Base-by-base conservation (phyloP, 2,888 invertebrate species). In the Mimumesa dahlbomi region DNA sequence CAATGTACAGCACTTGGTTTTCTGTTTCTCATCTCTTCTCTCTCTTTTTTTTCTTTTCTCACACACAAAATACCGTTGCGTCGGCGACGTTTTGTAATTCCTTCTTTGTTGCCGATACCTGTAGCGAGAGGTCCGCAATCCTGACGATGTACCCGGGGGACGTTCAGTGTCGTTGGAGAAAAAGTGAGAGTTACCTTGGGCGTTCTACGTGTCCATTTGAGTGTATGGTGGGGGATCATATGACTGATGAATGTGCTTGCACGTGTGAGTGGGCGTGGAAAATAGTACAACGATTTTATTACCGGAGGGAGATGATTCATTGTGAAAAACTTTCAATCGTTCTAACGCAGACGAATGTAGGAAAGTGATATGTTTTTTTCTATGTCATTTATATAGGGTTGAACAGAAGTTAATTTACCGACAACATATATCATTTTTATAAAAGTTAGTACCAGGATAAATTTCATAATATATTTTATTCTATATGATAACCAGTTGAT, bases 161-260 rank as follows among this genome's bases (percentile, higher is more conserved):
- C 70, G 71, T 71, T 71, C 75, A 54, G 66, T 66, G 75, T 70
- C 71, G 66, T 54, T 71, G 36, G 63, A 70, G 70, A 77, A 77
- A 78, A 78, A 79, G 78, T 79, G 78, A 79, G 77, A 79, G 78
- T 79, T 77, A 79, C 78, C 80, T 78, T 77, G 80, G 63, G 36
- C 57, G 59, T 59, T 63, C 16, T 19, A 34, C 42, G 43, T 14
- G 34, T 6, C 1, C 9, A 2, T 14, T n/a, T 31, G 49, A 21
- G 19, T 14, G 19, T 9, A 14, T 9, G 38, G 14, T 19, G 64
- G 43, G 13, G 48, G 40, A 59, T 25, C 50, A 54, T 21, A 29
- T 9, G 49, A 42, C 43, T 25, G 66, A 73, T 69, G 68, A 66
- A 73, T 69, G 59, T 18, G 40, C 48, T 46, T 48, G 63, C 57